Evolutionary conservation across 1,140 invertebrate species (phyloP).

Genomic region (Plodia interpunctella): DNA sequence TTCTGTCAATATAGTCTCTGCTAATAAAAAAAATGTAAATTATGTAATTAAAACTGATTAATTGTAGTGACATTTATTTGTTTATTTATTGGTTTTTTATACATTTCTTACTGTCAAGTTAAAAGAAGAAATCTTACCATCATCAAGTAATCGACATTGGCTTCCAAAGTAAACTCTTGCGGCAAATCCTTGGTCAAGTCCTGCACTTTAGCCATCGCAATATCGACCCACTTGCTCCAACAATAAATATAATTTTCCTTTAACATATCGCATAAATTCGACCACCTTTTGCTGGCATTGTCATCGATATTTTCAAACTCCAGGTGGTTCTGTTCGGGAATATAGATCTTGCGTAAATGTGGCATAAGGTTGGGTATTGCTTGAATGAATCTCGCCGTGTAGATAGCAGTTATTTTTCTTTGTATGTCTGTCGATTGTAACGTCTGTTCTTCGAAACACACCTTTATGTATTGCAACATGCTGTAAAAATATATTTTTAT

Average conservation of each 20-base stretch:
- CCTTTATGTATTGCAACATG: constrained; percentile 76
- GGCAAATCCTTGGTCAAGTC: constrained; percentile 53
- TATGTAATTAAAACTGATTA: too few species aligned
- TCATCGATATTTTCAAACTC: constrained; percentile 37
- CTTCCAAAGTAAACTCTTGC: constrained; percentile 65
- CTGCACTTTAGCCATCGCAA: constrained; percentile 62
- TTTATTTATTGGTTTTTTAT: not conserved
- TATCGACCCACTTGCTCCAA: constrained; percentile 81
- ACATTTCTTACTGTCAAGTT: not conserved
- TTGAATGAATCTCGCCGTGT: constrained; percentile 79
- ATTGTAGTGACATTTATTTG: too few species aligned
- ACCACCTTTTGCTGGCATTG: constrained; percentile 77
- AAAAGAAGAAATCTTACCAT: constrained; percentile 51
- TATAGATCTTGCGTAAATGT: constrained; percentile 83
- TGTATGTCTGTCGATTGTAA: constrained; percentile 53
- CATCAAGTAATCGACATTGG: constrained; percentile 74
- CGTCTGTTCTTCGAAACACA: constrained; percentile 74
- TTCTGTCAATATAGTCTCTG: too few species aligned
- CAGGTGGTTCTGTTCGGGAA: constrained; percentile 54
- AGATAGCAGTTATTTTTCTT: constrained; percentile 62
- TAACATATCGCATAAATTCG: constrained; percentile 78
- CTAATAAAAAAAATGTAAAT: too few species aligned
- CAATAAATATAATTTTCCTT: constrained; percentile 78
- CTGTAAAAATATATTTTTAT: constrained; percentile 28
- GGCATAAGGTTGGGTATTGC: constrained; percentile 80